Conservation (phyloP, 2,888 invertebrate species). For the Helicoverpa assulta region DNA sequence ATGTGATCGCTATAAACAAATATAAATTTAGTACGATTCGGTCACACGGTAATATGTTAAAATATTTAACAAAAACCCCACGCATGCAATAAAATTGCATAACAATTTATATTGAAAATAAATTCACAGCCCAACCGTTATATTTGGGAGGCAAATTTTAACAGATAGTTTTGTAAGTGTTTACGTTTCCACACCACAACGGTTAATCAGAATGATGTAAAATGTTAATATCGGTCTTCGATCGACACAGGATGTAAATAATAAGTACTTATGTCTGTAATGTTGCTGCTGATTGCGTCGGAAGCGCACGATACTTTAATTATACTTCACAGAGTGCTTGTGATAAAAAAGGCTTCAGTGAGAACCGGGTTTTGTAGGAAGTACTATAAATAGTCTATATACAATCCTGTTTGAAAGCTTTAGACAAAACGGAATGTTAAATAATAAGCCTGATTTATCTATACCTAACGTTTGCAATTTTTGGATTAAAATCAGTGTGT, state of each 20-base stretch:
- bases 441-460: not conserved
- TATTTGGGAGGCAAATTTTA: conserved; percentile 32
- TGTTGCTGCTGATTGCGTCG: conserved; percentile 32
- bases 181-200: conserved; percentile 26
- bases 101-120: conserved; percentile 27
- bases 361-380: conserved; percentile 11
- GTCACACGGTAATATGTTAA: conserved; percentile 5
- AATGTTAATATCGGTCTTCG: conserved; percentile 38
- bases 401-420: not conserved
- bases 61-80: conserved; percentile 24
- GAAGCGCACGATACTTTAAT: conserved; percentile 29
- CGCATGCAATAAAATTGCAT: conserved; percentile 8
- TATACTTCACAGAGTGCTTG: conserved; percentile 10
- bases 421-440: no score
- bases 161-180: conserved; percentile 31
- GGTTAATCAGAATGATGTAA: conserved; percentile 31
- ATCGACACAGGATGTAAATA: conserved; percentile 34
- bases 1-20: conserved; percentile 8
- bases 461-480: conserved; percentile 5
- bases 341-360: conserved; percentile 22
- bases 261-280: conserved; percentile 28
- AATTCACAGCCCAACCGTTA: conserved; percentile 28
- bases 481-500: conserved; percentile 8
- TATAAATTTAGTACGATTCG: not conserved
- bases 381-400: not conserved